A percentile compares a stretch with the other conserved stretches of the same genome.
These are phyloP conservation scores for Tachysurus fulvidraco DNA, from an alignment of 2,113 vertebrate species.

Conservation along the genomic window DNA sequence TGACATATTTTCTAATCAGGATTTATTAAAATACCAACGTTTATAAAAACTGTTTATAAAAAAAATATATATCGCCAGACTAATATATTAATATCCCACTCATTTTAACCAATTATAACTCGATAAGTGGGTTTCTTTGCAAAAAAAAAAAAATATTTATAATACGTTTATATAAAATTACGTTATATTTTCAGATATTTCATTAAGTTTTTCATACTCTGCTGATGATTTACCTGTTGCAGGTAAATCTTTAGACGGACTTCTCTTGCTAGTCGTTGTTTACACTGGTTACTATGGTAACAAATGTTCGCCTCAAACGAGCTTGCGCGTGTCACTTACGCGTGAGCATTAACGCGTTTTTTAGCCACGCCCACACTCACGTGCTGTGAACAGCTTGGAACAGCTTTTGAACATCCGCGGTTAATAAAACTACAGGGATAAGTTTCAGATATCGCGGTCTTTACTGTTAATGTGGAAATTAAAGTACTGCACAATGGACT, in stretches of 20 bases:
- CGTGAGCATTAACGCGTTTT: no score
- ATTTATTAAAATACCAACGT: neutral
- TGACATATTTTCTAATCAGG: constrained; percentile 42
- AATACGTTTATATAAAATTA: neutral
- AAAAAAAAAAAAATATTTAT: no score
- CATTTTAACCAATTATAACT: neutral
- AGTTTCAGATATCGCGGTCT: neutral
- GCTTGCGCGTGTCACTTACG: neutral
- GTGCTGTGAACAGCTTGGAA: neutral
- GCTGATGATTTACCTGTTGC: neutral
- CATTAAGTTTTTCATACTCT: no score
- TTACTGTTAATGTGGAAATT: neutral
- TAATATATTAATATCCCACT: neutral
- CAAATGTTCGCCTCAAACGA: neutral
- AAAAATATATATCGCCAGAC: no score
- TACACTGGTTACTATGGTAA: constrained; percentile 38
- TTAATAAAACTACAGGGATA: neutral
- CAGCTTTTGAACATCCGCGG: neutral
- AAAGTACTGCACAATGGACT: no score
- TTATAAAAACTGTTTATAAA: neutral
- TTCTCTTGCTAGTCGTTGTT: neutral
- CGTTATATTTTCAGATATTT: neutral
- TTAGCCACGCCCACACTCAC: neutral
- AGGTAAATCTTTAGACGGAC: neutral
- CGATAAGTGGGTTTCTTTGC: neutral